Evolutionary conservation across 2,797 vertebrate genomes (phyloP).

Genomic region (Garrulus glandarius): DNA sequence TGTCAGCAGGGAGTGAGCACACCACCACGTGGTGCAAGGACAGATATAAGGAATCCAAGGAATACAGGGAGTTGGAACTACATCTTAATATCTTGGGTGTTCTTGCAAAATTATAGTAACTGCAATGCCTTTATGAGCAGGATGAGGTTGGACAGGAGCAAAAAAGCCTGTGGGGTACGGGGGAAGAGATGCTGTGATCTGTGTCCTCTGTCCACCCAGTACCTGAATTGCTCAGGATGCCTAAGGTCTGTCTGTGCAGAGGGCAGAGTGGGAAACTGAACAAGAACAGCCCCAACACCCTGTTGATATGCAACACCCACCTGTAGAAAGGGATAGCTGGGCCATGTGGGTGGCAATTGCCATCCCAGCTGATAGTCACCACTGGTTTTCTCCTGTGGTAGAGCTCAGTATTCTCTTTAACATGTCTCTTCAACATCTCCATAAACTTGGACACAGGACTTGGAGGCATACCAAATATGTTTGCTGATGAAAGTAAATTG

Average conservation of each 20-base stretch:
- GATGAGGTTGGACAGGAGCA: background rate
- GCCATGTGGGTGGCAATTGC: accelerated
- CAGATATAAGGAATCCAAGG: background rate
- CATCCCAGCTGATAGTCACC: background rate
- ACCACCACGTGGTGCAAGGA: background rate
- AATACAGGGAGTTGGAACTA: background rate
- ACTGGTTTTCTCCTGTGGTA: background rate
- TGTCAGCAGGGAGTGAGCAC: background rate
- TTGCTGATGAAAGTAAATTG: background rate
- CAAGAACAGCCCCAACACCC: background rate
- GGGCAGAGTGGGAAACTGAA: background rate
- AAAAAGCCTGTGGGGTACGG: background rate
- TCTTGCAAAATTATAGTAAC: background rate
- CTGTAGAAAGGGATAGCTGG: background rate
- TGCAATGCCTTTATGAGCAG: background rate
- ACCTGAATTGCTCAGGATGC: background rate
- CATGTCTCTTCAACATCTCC: background rate
- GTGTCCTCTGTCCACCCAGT: background rate
- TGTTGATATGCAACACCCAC: accelerated
- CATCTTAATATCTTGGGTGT: background rate
- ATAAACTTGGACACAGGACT: accelerated
- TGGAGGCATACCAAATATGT: background rate
- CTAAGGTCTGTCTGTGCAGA: accelerated
- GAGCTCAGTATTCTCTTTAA: background rate
- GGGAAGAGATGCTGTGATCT: background rate